Evolutionary conservation across 1,140 invertebrate species (phyloP).

Genomic region (Drosophila kurseongensis): DNA sequence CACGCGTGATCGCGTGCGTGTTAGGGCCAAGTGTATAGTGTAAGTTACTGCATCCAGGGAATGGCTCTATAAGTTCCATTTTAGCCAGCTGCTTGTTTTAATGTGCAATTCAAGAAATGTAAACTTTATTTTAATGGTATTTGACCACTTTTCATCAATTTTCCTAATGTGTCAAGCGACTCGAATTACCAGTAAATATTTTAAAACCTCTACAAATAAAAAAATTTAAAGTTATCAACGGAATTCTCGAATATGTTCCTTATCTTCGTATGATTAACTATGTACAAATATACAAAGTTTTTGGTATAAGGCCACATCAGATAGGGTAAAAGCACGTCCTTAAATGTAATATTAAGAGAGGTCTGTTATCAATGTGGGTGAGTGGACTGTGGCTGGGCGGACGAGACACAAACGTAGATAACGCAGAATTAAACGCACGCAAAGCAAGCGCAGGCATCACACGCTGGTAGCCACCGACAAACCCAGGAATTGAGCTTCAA

Average conservation of each 20-base stretch:
- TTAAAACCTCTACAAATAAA: no score
- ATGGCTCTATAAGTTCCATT: not conserved
- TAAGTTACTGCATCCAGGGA: conserved; percentile 20
- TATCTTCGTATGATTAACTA: not conserved
- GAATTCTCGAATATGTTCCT: not conserved
- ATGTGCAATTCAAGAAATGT: not conserved
- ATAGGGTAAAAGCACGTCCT: not conserved
- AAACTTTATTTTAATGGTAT: no score
- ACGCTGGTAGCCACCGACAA: conserved; percentile 41
- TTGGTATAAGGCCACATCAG: not conserved
- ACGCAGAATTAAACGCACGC: conserved; percentile 28
- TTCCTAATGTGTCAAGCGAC: no score
- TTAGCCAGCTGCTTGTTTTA: not conserved
- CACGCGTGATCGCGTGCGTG: conserved; percentile 68
- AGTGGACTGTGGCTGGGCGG: conserved; percentile 41
- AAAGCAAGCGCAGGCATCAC: conserved; percentile 44
- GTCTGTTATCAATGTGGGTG: conserved; percentile 9
- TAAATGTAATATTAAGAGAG: not conserved
- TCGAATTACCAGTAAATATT: no score
- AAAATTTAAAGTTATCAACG: no score
- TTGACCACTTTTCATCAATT: no score
- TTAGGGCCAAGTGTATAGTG: conserved; percentile 58
- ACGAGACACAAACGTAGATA: conserved; percentile 62
- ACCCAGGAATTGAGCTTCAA: conserved; percentile 18
- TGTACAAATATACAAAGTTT: not conserved